Percentiles rank a stretch among this genome's conserved stretches.
Evolutionary conservation across 37 sponge, comb jelly and placozoan genomes (phyloP).

Genomic region (Mnemiopsis leidyi): DNA sequence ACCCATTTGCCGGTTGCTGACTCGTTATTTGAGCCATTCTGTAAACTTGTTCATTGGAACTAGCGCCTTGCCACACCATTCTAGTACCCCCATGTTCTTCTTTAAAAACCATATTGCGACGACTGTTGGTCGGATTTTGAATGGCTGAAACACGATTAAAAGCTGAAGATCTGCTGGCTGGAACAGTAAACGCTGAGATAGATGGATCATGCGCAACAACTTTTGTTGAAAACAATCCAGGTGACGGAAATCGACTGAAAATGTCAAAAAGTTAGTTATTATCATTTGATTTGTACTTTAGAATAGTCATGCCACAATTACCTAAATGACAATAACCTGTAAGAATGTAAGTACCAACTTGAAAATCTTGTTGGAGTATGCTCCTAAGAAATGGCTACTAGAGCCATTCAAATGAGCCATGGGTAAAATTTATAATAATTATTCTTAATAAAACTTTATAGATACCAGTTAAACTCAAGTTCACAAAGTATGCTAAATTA

Average conservation of each 20-base stretch:
- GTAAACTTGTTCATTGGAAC: slow-evolving; percentile 59
- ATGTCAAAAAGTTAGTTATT: too few relatives aligned
- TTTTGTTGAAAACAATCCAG: slow-evolving; percentile 9
- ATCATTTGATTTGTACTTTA: too few relatives aligned
- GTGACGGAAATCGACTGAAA: slow-evolving; percentile 15
- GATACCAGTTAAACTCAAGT: too few relatives aligned
- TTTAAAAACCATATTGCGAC: not conserved
- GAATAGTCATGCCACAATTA: too few relatives aligned
- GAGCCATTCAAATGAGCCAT: too few relatives aligned
- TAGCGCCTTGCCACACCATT: slow-evolving; percentile 37
- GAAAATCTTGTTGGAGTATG: too few relatives aligned
- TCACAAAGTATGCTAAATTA: not conserved
- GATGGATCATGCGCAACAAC: not conserved
- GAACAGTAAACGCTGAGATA: slow-evolving; percentile 51
- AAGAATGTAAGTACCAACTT: too few relatives aligned
- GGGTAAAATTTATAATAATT: too few relatives aligned
- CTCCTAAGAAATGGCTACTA: too few relatives aligned
- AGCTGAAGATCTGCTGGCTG: slow-evolving; percentile 42
- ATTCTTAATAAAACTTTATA: too few relatives aligned
- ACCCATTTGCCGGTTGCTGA: not conserved
- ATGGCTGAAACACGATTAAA: slow-evolving; percentile 40
- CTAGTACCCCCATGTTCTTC: not conserved
- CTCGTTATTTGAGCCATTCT: slow-evolving; percentile 50
- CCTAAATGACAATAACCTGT: too few relatives aligned
- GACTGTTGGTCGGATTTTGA: not conserved